phyloP scores from a whole-genome alignment of 1,140 invertebrate genomes.

The Palaemon carinicauda region DNA sequence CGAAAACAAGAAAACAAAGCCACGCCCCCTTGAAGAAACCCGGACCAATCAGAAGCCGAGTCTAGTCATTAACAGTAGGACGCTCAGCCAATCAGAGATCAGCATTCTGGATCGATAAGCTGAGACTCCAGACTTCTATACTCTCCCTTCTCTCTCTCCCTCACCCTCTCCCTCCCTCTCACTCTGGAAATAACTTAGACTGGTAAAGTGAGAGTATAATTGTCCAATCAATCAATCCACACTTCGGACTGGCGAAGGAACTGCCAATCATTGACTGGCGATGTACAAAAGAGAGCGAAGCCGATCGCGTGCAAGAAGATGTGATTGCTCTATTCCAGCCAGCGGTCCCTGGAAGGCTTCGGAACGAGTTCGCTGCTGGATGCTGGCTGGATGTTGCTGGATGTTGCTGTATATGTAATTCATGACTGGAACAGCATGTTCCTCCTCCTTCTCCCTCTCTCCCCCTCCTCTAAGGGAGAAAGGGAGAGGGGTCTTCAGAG shows the following conservation, averaged over 20 bases:
- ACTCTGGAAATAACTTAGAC: not conserved
- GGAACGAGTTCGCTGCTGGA: slow-evolving; percentile 11
- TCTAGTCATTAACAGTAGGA: not conserved
- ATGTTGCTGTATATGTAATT: slow-evolving; percentile 4
- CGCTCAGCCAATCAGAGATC: not conserved
- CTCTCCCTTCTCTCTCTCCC: not conserved
- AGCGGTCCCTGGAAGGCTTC: slow-evolving; percentile 24
- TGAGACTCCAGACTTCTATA: not conserved
- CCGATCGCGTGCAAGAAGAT: slow-evolving; percentile 37
- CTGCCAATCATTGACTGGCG: slow-evolving; percentile 36
- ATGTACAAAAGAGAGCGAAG: slow-evolving; percentile 47
- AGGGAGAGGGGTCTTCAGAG: not conserved
- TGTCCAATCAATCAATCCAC: slow-evolving; percentile 39
- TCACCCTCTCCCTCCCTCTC: not conserved
- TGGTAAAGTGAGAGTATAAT: slow-evolving; percentile 10
- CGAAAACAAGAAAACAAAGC: too few relatives aligned
- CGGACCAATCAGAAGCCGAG: too few relatives aligned
- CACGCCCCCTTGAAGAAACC: too few relatives aligned
- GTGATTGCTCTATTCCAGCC: slow-evolving; percentile 55
- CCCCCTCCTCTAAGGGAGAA: not conserved
- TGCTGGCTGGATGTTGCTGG: slow-evolving; percentile 11
- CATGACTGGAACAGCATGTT: slow-evolving; percentile 14
- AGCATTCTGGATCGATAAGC: not conserved
- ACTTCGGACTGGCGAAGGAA: slow-evolving; percentile 29
- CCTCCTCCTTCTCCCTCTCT: not conserved